phyloP scores from a whole-genome alignment of 2,888 invertebrate genomes.

The Andrena bicolor region DNA sequence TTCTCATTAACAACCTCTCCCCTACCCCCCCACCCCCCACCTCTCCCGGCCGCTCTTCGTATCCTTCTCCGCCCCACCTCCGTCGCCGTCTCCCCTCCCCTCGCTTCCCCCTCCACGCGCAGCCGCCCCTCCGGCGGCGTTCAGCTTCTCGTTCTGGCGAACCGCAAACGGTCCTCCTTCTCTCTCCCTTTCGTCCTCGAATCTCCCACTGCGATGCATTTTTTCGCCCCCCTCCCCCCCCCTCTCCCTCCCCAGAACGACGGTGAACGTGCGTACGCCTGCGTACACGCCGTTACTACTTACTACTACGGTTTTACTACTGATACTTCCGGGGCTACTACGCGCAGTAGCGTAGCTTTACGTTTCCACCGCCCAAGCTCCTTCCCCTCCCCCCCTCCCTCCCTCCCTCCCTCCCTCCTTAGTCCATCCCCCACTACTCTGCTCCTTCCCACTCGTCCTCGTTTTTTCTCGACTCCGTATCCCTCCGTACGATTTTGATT shows the following conservation, averaged over 20 bases:
- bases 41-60: not conserved
- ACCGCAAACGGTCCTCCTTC: constrained; percentile 50
- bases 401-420: not conserved
- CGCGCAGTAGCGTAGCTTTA: constrained; percentile 66
- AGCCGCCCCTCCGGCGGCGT: constrained; percentile 1
- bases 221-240: constrained; percentile 34
- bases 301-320: constrained; percentile 75
- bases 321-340: constrained; percentile 72
- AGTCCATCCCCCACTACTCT: too few species aligned
- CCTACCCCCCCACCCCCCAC: not conserved
- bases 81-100: not conserved
- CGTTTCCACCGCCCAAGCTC: constrained; percentile 58
- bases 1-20: constrained; percentile 19
- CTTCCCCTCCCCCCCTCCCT: not conserved
- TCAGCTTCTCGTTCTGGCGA: constrained; percentile 41
- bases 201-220: constrained; percentile 52
- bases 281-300: constrained; percentile 79
- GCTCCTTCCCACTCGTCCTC: not conserved
- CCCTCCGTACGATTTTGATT: constrained; percentile 1
- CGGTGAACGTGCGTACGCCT: constrained; percentile 78
- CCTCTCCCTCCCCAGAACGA: constrained; percentile 5
- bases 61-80: constrained; percentile 1
- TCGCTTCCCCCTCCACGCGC: constrained; percentile 15
- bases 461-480: not conserved
- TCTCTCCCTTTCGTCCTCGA: constrained; percentile 58